Base-by-base conservation (phyloP, 2,797 vertebrate species). In the Cossypha niveicapilla region DNA sequence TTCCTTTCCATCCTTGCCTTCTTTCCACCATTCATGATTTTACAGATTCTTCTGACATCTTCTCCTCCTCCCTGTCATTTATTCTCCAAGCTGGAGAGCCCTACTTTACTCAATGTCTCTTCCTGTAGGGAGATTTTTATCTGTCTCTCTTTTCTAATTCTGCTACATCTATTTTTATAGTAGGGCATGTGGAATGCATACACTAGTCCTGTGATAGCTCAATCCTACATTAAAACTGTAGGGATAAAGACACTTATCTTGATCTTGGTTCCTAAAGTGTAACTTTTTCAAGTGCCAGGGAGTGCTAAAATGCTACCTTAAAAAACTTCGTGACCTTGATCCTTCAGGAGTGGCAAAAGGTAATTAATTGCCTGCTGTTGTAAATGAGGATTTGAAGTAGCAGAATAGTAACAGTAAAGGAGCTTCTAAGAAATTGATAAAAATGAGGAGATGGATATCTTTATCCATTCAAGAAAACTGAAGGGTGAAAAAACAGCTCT, bases 101-200 rank as follows among this genome's bases (percentile, higher is more conserved):
- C 30, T 68, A 1, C 53, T 70, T 23, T 6, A 3, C 28, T 70
- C 11, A 11, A 0, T 11, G 11, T 67, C 45, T 75, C 41, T 74
- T 30, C 24, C 39, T 70, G 39, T 44, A 27, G 62, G 83, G 54
- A 23, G 19, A 22, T n/a, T 81, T 82, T 72, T 72, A 17, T 50
- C 61, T 78, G 32, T 50, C 34, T 27, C 47, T 47, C 47, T 81
- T 56, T 58, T 79, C 51, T 66, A 35, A 48, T 88, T 90, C 47
- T 84, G 35, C 14, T 48, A 1, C 5, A 2, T 51, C 45, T 6
- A 5, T 48, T 84, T 81, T 74, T 62, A 22, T 73, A 44, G 27
- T 7, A n/a, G 39, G 9, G 21, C 51, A 28, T 0, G 0, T 47
- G 51, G 39, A 72, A 18, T 30, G 14, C 18, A 6, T 1, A 0